Evolutionary conservation across 2,113 vertebrate species (phyloP).

Genomic region (Caranx melampygus): DNA sequence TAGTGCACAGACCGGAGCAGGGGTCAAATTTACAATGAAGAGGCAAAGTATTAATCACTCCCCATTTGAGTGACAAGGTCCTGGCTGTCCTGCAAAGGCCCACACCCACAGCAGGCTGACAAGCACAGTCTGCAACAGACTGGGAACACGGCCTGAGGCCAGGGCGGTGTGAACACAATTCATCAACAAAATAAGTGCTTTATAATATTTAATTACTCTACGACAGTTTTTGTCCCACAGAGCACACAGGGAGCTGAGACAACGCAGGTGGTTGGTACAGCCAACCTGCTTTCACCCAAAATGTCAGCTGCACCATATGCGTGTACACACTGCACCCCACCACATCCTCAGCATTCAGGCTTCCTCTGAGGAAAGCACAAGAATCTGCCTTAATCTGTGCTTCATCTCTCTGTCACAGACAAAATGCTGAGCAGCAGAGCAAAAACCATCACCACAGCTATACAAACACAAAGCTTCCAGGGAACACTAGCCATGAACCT

Average conservation of each 20-base stretch:
- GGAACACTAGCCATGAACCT: too few species aligned
- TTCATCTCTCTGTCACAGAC: neutral
- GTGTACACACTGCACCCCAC: neutral
- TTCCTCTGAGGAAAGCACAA: slow-evolving; percentile 1
- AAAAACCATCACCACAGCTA: neutral
- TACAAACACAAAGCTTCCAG: neutral
- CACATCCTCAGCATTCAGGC: slow-evolving; percentile 34
- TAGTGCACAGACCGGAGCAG: neutral
- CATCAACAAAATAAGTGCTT: neutral
- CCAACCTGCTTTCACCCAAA: neutral
- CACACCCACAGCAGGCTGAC: slow-evolving; percentile 14
- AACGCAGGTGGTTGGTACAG: slow-evolving; percentile 10
- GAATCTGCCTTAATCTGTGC: neutral
- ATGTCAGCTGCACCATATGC: slow-evolving; percentile 32
- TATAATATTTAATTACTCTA: neutral
- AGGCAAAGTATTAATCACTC: neutral
- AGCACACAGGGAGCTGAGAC: neutral
- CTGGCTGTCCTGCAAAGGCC: neutral
- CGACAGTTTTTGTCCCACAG: neutral
- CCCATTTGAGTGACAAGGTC: neutral
- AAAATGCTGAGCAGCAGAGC: neutral
- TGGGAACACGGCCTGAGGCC: slow-evolving; percentile 1
- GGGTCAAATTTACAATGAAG: neutral
- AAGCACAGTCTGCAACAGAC: neutral
- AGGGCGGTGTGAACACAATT: neutral